Base-by-base conservation (phyloP, 1,140 invertebrate species). In the Lepidurus apus region DNA sequence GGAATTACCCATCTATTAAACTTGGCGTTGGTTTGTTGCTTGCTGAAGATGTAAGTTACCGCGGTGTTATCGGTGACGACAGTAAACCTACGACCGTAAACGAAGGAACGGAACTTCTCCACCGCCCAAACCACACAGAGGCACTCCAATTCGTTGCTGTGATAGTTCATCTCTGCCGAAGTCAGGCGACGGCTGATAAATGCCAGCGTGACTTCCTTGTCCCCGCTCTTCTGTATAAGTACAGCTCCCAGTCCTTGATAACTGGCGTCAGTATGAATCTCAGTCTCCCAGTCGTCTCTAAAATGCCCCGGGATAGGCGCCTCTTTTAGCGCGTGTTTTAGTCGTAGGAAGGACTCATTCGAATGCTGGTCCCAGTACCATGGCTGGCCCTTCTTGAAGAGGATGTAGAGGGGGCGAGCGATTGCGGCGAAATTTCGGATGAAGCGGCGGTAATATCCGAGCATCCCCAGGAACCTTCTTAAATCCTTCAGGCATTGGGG, bases 51-150 rank as follows among this genome's bases (percentile, higher is more conserved):
- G 81, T 83, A 87, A 73, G 80, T 81, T 9, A 87, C 78, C 5
- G 83, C 79, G 13, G 82, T 80, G 74, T 88, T 85, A 76, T 88
- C 86, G 1, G 86, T 87, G 9, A 83, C 47, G 1, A 87, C 82
- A 1, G 75, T 83, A 76, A 88, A 87, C 17, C 82, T 76, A n/a
- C 81, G 82, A n/a, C 83, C 84, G 77, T 83, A 80, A 8, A 88
- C 34, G 80, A 85, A 87, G 65, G 79, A 78, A 11, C 82, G 73
- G 45, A 84, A 83, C 53, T 84, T 82, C 42, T 84, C 80, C 1
- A 87, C 81, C 5, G 82, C 26, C 80, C 82, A 83, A 21, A 87
- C 75, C 8, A 87, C 77, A 42, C 84, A 86, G 24, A 88, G 80
- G 74, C 82, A 82, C 83, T 88, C 87, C 77, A 80, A 78, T 81